Evolutionary conservation across 1,140 invertebrate genomes (phyloP), one percentile per base, ranked within the genome.

Genomic region (Panonychus citri): DNA sequence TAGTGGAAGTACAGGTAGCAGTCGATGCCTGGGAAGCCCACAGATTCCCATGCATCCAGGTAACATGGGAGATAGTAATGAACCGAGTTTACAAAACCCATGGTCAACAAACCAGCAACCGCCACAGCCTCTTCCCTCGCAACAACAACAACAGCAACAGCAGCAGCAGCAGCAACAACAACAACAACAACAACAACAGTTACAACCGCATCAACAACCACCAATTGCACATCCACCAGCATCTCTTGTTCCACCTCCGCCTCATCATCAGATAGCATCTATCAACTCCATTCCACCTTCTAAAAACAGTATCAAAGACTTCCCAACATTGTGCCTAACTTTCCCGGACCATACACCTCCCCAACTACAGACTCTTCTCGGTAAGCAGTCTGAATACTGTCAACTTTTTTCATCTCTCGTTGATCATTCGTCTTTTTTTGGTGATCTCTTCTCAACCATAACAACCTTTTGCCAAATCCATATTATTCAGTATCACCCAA

Each of bases 311-410:
- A 56, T 56, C 21, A 51, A 37, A 15, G 27, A 56, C 34, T 56
- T 56, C 37, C 46, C 50, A 39, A 50, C 19, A 30, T 26, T 56
- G 25, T 56, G 43, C 27, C 17, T 50, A 30, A 50, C 46, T 17
- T 56, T 56, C 27, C 46, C 43, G 4, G 55, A 56, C 21, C 27
- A 49, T 34, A 27, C 55, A 25, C 46, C 55, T 17, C 50, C 46
- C 12, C 43, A 49, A 10, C 39, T 56, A 19, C 55, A 56, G 27
- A 30, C 46, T 34, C 21, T 56, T 10, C 50, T 56, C 26, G 55
- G 53, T 54, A 40, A 39, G 53, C 5, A 13, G 10, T 19, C 43
- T 46, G 19, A 15, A 46, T 39, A 26, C 21, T 37, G 37, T 28
- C 25, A 28, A 19, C 34, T 24, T 54, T 42, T 24, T 25, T n/a